Percentiles rank a stretch among this genome's conserved stretches.
Conservation (phyloP, 2,797 vertebrate species). For the Kryptolebias ocellatus region DNA sequence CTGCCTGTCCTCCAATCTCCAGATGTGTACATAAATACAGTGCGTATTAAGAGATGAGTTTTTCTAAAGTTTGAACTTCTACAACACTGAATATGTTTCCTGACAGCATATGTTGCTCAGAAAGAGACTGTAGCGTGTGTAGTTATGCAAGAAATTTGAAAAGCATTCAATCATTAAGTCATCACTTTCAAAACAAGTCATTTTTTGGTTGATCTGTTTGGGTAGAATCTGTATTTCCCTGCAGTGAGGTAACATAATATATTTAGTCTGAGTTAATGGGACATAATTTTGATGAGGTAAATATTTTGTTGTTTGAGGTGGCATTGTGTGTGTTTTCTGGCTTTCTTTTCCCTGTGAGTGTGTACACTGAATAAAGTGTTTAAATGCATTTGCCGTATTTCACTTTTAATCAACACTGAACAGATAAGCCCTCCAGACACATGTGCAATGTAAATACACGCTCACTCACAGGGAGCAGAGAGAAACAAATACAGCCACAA, state of each 20-base stretch:
- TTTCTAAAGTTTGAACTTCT: background rate
- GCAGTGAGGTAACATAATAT: constrained; percentile 13
- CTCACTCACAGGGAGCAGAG: constrained; percentile 2
- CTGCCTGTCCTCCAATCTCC: background rate
- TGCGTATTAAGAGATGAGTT: background rate
- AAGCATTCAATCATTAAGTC: constrained; percentile 28
- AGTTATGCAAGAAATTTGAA: constrained; percentile 37
- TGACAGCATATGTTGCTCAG: constrained; percentile 40
- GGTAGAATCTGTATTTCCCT: constrained; percentile 21
- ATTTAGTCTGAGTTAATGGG: constrained; percentile 40
- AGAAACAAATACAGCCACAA: constrained; percentile 33
- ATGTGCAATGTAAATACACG: constrained; percentile 20
- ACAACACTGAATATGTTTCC: background rate
- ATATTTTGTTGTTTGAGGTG: constrained; percentile 46
- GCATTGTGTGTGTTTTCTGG: constrained; percentile 1
- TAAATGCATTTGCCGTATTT: constrained; percentile 9
- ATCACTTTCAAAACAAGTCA: constrained; percentile 31
- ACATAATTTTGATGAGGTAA: constrained; percentile 42
- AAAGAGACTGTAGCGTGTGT: constrained; percentile 12
- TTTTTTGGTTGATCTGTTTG: constrained; percentile 23
- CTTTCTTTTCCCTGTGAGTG: constrained; percentile 6
- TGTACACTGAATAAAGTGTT: constrained; percentile 3
- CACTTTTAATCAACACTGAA: constrained; percentile 26
- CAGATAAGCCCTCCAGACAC: constrained; percentile 21
- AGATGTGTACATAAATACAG: background rate